Evolutionary conservation across 2,797 vertebrate species (phyloP).

Genomic region (Coregonus ussuriensis): DNA sequence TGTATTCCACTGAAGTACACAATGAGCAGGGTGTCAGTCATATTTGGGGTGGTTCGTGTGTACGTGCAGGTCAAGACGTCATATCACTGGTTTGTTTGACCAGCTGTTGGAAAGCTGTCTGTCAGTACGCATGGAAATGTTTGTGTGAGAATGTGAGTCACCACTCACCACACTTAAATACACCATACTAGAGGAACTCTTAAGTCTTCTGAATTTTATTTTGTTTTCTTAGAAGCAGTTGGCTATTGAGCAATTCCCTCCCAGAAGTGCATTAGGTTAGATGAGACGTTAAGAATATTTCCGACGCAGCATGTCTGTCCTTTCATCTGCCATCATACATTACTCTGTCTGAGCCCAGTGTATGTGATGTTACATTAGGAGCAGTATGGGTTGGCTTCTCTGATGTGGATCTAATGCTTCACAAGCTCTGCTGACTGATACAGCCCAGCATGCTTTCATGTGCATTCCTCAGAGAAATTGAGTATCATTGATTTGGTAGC

Average conservation of each 20-base stretch:
- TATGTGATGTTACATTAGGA: not conserved
- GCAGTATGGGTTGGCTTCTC: not conserved
- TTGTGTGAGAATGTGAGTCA: conserved; percentile 3
- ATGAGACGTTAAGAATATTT: not conserved
- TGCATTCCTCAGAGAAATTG: not conserved
- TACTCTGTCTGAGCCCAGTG: not conserved
- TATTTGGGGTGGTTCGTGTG: not conserved
- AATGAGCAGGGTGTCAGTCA: too few relatives aligned
- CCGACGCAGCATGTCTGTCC: not conserved
- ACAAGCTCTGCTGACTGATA: conserved; percentile 12
- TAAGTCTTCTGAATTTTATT: not conserved
- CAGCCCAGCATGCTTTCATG: not conserved
- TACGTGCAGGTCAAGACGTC: conserved; percentile 52
- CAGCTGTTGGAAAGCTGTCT: conserved; percentile 54
- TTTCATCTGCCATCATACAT: not conserved
- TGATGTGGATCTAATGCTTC: conserved; percentile 9
- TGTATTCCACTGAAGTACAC: conserved; percentile 6
- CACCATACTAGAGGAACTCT: not conserved
- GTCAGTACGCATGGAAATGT: too few relatives aligned
- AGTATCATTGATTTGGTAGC: conserved; percentile 12
- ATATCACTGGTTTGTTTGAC: conserved; percentile 56
- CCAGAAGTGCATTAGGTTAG: not conserved
- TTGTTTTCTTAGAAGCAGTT: not conserved
- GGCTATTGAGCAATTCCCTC: not conserved
- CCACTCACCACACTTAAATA: not conserved